A percentile compares a stretch with the other conserved stretches of the same genome.
Evolutionary conservation across 2,888 invertebrate species (phyloP).

Genomic region (Tetragnatha montana): DNA sequence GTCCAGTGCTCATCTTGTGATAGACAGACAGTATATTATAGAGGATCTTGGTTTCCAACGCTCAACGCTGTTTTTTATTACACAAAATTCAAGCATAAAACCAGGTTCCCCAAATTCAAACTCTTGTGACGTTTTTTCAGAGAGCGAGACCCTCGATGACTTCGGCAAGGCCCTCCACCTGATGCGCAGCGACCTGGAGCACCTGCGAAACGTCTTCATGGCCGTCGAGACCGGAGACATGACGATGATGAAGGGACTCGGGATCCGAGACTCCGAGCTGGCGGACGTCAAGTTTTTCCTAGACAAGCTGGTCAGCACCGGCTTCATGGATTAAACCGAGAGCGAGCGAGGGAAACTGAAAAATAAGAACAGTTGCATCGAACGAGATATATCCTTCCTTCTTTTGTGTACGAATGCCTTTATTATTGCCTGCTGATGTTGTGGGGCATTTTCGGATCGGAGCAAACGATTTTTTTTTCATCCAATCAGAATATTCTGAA

Average conservation of each 20-base stretch:
- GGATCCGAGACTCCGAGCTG: conserved; percentile 95
- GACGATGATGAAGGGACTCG: conserved; percentile 93
- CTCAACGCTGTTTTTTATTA: no score
- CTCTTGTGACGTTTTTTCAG: no score
- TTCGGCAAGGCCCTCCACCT: conserved; percentile 91
- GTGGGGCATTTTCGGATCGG: conserved; percentile 50
- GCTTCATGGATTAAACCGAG: conserved; percentile 87
- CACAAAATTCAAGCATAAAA: no score
- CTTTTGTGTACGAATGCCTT: conserved; percentile 41
- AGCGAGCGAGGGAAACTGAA: neutral
- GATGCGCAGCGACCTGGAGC: conserved; percentile 91
- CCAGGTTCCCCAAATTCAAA: no score
- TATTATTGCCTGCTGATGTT: conserved; percentile 55
- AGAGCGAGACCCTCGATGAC: conserved; percentile 96
- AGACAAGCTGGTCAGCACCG: conserved; percentile 95
- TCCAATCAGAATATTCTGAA: no score
- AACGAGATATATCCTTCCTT: conserved; percentile 51
- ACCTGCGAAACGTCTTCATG: conserved; percentile 94
- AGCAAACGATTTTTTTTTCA: no score
- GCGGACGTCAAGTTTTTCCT: conserved; percentile 97
- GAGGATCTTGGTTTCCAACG: no score
- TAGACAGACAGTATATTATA: no score
- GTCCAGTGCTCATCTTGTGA: no score
- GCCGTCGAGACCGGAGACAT: conserved; percentile 96
- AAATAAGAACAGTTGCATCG: conserved; percentile 57